phyloP scores from a whole-genome alignment of 2,113 vertebrate genomes.

The Pedetes capensis region DNA sequence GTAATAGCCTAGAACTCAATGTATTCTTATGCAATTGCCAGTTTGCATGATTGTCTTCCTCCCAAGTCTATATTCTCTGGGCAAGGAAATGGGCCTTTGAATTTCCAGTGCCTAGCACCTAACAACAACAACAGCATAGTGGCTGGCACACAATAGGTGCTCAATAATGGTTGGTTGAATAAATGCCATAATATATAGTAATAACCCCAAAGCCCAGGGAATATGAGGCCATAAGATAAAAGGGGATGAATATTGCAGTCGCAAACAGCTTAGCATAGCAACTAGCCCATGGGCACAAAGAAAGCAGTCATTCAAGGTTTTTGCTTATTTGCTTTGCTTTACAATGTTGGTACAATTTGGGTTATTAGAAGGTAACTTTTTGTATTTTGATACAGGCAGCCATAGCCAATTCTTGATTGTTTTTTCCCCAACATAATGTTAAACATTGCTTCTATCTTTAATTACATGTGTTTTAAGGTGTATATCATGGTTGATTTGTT shows the following conservation, averaged over 20 bases:
- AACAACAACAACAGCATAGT: too few relatives aligned
- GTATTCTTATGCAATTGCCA: not conserved
- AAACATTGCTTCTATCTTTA: not conserved
- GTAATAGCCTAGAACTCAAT: not conserved
- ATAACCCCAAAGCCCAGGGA: not conserved
- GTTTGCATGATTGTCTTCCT: not conserved
- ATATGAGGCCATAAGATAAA: not conserved
- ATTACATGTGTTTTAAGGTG: not conserved
- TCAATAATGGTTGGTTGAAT: not conserved
- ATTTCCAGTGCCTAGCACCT: not conserved
- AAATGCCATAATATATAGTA: not conserved
- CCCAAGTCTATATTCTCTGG: not conserved
- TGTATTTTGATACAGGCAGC: not conserved
- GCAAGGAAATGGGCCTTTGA: not conserved
- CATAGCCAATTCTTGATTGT: not conserved
- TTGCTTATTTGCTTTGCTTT: not conserved
- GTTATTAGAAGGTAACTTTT: not conserved
- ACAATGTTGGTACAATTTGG: not conserved
- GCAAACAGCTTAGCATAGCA: not conserved
- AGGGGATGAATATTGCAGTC: not conserved
- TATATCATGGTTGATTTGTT: not conserved
- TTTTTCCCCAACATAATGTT: not conserved
- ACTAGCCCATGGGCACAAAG: not conserved
- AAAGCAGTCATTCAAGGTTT: not conserved
- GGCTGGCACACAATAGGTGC: not conserved